Conservation (phyloP, 2,113 vertebrate species). For the Ammodramus savannarum region DNA sequence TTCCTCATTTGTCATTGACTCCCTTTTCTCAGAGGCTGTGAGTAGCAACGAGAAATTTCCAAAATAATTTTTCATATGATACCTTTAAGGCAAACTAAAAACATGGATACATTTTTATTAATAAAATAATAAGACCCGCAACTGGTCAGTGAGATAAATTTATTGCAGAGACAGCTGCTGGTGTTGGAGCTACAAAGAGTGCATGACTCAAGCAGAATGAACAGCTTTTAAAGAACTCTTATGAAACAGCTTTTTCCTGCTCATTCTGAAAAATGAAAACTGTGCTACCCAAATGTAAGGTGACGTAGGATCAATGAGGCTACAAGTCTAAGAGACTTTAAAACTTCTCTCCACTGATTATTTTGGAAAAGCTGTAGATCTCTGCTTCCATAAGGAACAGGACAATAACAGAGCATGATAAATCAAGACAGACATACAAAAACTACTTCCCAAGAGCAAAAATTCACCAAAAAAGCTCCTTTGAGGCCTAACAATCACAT, state of each 20-base stretch:
- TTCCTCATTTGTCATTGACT: not conserved
- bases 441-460: not conserved
- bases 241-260: constrained; percentile 4
- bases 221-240: constrained; percentile 3
- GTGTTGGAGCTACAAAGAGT: not conserved
- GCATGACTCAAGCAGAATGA: not conserved
- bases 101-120: not conserved
- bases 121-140: not conserved
- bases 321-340: not conserved
- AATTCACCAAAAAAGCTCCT: not conserved
- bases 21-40: not conserved
- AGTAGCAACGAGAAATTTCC: not conserved
- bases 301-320: not conserved
- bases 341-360: not conserved
- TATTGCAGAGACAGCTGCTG: not conserved
- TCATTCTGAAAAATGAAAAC: not conserved
- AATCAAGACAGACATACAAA: not conserved
- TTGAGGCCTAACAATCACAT: not conserved
- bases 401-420: not conserved
- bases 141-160: not conserved
- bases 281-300: not conserved
- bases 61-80: not conserved
- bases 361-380: not conserved
- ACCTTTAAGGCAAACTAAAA: constrained; percentile 4
- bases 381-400: not conserved